phyloP scores from a whole-genome alignment of 2,888 invertebrate genomes.

The Eurois occulta region DNA sequence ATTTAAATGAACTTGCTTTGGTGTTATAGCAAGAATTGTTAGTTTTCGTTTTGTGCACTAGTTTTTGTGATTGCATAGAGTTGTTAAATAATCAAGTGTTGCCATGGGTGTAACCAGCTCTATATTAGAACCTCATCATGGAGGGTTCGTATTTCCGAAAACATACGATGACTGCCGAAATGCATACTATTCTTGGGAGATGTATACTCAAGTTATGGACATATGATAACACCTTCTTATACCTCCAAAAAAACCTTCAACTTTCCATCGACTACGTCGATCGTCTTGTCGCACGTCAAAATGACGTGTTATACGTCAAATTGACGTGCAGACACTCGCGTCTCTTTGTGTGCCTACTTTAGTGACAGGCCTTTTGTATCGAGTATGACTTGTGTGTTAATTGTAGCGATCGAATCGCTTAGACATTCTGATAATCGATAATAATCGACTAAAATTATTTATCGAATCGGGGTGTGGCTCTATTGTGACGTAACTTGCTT shows the following conservation, averaged over 20 bases:
- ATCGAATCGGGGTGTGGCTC: slow-evolving; percentile 50
- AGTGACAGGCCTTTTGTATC: slow-evolving; percentile 65
- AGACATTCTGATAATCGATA: slow-evolving; percentile 61
- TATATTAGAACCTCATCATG: background rate
- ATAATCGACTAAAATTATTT: slow-evolving; percentile 58
- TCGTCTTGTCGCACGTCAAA: slow-evolving; percentile 42
- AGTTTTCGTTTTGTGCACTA: background rate
- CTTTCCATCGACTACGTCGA: slow-evolving; percentile 30
- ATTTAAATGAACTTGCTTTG: slow-evolving; percentile 26
- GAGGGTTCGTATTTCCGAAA: background rate
- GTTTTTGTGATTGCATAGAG: background rate
- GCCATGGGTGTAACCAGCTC: background rate
- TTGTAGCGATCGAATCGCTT: slow-evolving; percentile 58
- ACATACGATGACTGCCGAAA: background rate
- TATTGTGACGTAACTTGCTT: slow-evolving; percentile 51
- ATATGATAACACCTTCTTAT: background rate
- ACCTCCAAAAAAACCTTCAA: slow-evolving; percentile 34
- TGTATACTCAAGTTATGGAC: background rate
- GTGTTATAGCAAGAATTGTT: background rate
- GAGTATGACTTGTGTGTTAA: slow-evolving; percentile 63
- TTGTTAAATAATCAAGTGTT: background rate
- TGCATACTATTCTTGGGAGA: background rate
- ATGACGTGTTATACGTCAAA: slow-evolving; percentile 57
- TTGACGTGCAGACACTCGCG: slow-evolving; percentile 57
- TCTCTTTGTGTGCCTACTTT: slow-evolving; percentile 61